These are phyloP conservation scores for Neomorphus geoffroyi DNA, from an alignment of 2,797 vertebrate species.

Conservation along the genomic window DNA sequence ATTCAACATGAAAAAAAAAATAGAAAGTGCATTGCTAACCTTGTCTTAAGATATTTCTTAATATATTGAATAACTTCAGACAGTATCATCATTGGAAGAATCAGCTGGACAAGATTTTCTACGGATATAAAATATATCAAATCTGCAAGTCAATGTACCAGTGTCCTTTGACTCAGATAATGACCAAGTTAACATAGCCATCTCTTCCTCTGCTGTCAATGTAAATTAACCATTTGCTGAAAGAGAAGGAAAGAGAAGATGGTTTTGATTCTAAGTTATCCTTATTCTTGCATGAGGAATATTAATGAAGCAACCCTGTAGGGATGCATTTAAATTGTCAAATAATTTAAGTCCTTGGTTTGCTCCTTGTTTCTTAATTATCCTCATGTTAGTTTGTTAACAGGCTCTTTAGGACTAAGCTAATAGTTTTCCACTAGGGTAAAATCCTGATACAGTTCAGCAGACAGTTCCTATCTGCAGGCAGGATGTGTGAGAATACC, in stretches of 20 bases:
- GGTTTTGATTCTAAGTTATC: background rate
- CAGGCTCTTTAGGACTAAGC: background rate
- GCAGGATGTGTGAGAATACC: background rate
- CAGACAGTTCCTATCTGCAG: background rate
- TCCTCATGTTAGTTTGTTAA: background rate
- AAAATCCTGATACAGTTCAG: background rate
- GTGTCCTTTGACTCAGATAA: background rate
- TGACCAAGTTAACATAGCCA: background rate
- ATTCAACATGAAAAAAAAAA: background rate
- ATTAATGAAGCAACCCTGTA: background rate
- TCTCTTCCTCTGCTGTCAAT: background rate
- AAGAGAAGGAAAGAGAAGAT: background rate
- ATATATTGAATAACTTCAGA: background rate
- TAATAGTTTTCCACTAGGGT: background rate
- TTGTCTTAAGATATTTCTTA: background rate
- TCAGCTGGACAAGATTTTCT: background rate
- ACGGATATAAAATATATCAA: background rate
- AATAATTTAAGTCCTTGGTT: background rate
- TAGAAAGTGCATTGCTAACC: fast-evolving
- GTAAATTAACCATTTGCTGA: background rate
- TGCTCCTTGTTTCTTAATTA: background rate
- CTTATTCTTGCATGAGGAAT: background rate
- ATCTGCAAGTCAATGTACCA: background rate
- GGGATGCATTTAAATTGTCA: background rate
- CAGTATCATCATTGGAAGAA: background rate